A percentile compares a stretch with the other conserved stretches of the same genome.
Conservation (phyloP, 2,113 vertebrate genomes). For the Podarcis raffonei region DNA sequence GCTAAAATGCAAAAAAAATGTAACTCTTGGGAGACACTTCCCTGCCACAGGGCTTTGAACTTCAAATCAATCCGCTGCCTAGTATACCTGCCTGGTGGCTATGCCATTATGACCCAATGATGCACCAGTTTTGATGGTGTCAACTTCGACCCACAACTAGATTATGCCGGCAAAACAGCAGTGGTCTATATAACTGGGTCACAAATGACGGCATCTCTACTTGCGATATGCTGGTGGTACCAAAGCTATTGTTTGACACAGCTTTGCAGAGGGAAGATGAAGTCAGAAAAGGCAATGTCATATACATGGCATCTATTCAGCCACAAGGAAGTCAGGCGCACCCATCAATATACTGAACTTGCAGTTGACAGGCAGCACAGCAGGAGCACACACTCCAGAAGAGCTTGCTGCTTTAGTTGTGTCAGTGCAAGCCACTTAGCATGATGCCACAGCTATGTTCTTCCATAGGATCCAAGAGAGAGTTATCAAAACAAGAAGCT, state of each 20-base stretch:
- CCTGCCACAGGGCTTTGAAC: background rate
- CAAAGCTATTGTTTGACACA: background rate
- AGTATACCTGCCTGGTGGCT: background rate
- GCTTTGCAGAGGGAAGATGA: background rate
- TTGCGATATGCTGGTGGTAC: background rate
- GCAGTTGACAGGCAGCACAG: background rate
- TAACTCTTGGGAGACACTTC: background rate
- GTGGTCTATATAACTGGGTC: background rate
- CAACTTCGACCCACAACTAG: background rate
- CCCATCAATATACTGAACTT: background rate
- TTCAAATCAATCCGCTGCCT: background rate
- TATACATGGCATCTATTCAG: background rate
- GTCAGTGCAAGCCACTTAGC: background rate
- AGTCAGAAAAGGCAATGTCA: background rate
- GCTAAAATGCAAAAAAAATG: conserved; percentile 5
- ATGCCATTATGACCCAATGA: background rate
- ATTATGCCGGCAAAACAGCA: background rate
- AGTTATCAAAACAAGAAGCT: conserved; percentile 13
- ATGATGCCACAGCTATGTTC: background rate
- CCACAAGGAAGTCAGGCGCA: background rate
- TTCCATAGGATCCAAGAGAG: background rate
- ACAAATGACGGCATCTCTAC: background rate
- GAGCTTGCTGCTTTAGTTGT: background rate
- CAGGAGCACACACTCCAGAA: background rate
- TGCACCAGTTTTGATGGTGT: background rate